Percentiles rank a stretch among this genome's conserved stretches.
Evolutionary conservation across 2,797 vertebrate species (phyloP).

Genomic region (Sebastes kiyomatsui): DNA sequence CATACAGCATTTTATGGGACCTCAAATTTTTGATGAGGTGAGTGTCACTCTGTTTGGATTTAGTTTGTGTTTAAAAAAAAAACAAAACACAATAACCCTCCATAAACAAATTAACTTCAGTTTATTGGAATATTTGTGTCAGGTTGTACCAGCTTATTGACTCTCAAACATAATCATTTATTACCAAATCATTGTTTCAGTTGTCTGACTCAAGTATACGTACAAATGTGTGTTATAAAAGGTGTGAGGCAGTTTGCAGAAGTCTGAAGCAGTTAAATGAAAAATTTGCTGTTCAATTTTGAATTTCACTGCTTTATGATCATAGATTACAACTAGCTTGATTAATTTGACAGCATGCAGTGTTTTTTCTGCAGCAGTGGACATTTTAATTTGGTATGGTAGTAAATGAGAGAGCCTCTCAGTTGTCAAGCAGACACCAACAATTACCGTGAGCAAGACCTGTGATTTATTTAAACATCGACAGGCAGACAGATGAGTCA

Average conservation of each 20-base stretch:
- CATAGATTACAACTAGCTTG: not conserved
- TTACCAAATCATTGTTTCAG: not conserved
- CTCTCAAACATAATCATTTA: not conserved
- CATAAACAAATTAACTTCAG: not conserved
- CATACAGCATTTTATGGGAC: conserved; percentile 99
- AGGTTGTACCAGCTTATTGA: not conserved
- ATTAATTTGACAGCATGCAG: not conserved
- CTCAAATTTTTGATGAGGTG: conserved; percentile 99
- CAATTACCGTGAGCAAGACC: conserved; percentile 3
- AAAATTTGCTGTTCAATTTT: not conserved
- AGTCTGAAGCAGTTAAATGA: too few species aligned
- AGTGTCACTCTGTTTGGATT: conserved; percentile 42
- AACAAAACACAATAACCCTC: not conserved
- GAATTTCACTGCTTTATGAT: not conserved
- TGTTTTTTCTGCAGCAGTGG: not conserved
- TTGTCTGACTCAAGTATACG: not conserved
- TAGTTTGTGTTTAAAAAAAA: not conserved
- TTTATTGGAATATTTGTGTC: not conserved
- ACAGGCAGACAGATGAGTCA: conserved; percentile 12
- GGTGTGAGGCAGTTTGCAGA: not conserved
- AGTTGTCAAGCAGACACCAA: not conserved
- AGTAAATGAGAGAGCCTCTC: not conserved
- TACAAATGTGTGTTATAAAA: not conserved
- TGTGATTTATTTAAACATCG: conserved; percentile 36
- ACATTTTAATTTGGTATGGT: not conserved